Evolutionary conservation across 1,140 invertebrate genomes (phyloP), one percentile per base, ranked within the genome.

Genomic region (Wiebesia pumilae): DNA sequence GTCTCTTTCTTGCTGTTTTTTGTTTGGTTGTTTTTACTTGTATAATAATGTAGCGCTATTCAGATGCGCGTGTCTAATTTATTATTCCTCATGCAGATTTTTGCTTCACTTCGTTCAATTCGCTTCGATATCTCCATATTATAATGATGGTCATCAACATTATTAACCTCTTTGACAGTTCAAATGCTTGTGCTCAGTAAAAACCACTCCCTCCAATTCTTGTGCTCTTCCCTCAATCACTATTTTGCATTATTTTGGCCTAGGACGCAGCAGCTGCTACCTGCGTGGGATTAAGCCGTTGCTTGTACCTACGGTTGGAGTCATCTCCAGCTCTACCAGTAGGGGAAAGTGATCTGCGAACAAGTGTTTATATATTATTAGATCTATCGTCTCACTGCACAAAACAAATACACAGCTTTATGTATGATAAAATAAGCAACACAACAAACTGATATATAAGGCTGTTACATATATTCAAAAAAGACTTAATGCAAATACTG

Each of bases 291-390:
- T 94, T 90, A 93, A 90, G 87, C 93, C 93, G 88, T 94, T 94
- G 88, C 92, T 93, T 88, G 92, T 93, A 90, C 92, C 92, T 90
- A 95, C 93, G 86, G 94, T 95, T 58, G 95, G 95, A 38, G 94
- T 94, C 96, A 99, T 97, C 94, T 99, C 98, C 89, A 99, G 94
- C 94, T 99, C 98, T 54, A 98, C 98, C 89, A 99, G 94, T 82
- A 99, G 94, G 77, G 98, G 97, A 95, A 99, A 99, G 94, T 99
- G 98, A 96, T 99, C 98, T 95, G 94, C 35, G 94, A 95, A 75
- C 12, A 75, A 75, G 14, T 14, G 24, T 27, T 62, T 27, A 4
- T 62, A 47, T 47, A 47, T 6, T 47, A 47, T 47, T 47, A 47
- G 14, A 47, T 47, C 14, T 47, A 47, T 7, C 14, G 6, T 14